Base-by-base conservation (phyloP, 1,140 invertebrate species). In the Drosophila obscura region DNA sequence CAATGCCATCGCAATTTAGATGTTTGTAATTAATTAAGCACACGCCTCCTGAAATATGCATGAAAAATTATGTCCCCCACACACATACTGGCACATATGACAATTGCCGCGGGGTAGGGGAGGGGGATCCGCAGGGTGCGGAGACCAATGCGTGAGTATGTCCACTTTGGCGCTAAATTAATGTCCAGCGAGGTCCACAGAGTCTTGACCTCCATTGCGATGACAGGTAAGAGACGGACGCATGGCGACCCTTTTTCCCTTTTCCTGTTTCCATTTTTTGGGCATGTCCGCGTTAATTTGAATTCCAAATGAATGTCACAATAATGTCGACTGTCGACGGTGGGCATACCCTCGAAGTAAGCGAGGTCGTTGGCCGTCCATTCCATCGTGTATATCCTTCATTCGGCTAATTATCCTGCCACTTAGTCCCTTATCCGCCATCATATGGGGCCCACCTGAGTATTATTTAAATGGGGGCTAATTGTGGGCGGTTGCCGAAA, bases 21-120 rank as follows among this genome's bases (percentile, higher is more conserved):
- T 67, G 73, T 60, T 68, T 43, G 73, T 68, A 76, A 76, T 76
- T 76, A 76, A 76, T 76, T 76, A 75, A 44, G 60, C 71, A 49
- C 71, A 60, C 73, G 63, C 72, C 73, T 75, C 53, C 41, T 76
- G 64, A 76, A 76, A 76, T 76, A 76, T 76, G 73, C 63, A 76
- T 76, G 73, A 76, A 76, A 75, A 76, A 76, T 76, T 48, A 75
- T 58, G 67, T 56, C 56, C 52, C 50, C 45, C 51, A 6, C 8
- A n/a, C n/a, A n/a, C 35, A 35, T 9, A 35, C 8, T 9, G 8
- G 35, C 22, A 52, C 49, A 66, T 49, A 65, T 74, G 72, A 66
- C 71, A 75, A 75, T 76, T 75, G 65, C 7, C 26, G 41, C 19
- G 41, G 41, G 64, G 2, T 1, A 28, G 24, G 66, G 7, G 2